These are phyloP conservation scores for Hyles euphorbiae DNA, from an alignment of 1,140 invertebrate genomes.

Conservation along the genomic window DNA sequence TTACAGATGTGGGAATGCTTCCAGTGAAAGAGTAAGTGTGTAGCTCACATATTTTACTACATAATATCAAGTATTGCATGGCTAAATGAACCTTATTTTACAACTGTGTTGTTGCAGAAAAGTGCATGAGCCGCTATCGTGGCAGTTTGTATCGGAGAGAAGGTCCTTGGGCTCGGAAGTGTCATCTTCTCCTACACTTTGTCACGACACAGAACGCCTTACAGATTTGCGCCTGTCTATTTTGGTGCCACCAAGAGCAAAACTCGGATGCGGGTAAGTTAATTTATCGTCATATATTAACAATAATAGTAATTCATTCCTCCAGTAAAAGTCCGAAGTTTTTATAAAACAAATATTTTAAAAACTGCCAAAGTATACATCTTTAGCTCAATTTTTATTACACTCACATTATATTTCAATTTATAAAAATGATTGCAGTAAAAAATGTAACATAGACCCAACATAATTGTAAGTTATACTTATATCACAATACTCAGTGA, in stretches of 20 bases:
- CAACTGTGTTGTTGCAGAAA: conserved; percentile 41
- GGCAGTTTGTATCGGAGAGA: conserved; percentile 83
- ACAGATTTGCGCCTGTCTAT: conserved; percentile 79
- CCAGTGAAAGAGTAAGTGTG: conserved; percentile 91
- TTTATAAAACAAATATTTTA: no score
- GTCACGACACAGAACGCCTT: conserved; percentile 54
- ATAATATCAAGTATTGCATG: background rate
- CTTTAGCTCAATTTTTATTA: no score
- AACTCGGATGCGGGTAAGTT: conserved; percentile 80
- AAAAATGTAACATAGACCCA: no score
- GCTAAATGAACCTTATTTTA: background rate
- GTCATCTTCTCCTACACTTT: conserved; percentile 65
- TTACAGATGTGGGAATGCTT: conserved; percentile 90
- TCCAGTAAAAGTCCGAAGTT: no score
- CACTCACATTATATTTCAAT: no score
- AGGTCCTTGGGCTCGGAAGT: conserved; percentile 58
- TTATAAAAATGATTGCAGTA: no score
- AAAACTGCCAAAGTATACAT: no score
- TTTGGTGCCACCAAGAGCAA: conserved; percentile 80
- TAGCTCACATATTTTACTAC: conserved; percentile 3
- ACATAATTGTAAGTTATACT: no score
- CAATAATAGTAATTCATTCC: no score
- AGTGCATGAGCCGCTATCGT: conserved; percentile 83
- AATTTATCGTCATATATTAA: no score
- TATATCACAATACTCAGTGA: no score